A percentile compares a stretch with the other conserved stretches of the same genome.
These are phyloP conservation scores for rat (Rattus norvegicus) DNA, from an alignment of 2,113 vertebrate species.

Conservation along the genomic window GRCr8 NC_086028.1:45442501-45443000, in stretches of 20 bases:
- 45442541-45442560: not conserved
- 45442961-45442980: not conserved
- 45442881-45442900: not conserved
- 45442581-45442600: not conserved
- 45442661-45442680: not conserved
- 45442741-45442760: conserved; percentile 1
- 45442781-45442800: not conserved
- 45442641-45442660: not conserved
- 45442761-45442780: not conserved
- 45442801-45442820: not conserved
- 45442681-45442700: not conserved
- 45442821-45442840: not conserved
- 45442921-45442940: not conserved
- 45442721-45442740: not conserved
- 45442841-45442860: not conserved
- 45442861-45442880: not conserved
- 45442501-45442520: not conserved
- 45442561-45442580: not conserved
- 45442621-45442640: not conserved
- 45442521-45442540: not conserved
- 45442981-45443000: not conserved
- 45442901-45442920: not conserved
- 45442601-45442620: not conserved
- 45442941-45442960: not conserved
- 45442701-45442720: not conserved